Conservation (phyloP, 2,888 invertebrate genomes). For the Campoletis raptor region DNA sequence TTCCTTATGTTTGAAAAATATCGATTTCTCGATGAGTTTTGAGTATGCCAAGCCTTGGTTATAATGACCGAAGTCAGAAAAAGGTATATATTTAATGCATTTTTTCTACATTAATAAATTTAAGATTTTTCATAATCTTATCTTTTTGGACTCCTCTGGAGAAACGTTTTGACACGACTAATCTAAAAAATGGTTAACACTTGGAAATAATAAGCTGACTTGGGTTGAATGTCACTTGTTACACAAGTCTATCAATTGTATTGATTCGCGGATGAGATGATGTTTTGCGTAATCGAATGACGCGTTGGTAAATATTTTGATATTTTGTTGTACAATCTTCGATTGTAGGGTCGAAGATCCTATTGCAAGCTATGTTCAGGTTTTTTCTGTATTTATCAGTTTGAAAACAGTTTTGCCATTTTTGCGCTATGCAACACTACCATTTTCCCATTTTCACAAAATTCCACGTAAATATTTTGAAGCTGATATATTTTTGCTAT, state of each 20-base stretch:
- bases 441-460: not conserved
- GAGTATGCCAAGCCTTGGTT: no score
- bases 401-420: slow-evolving; percentile 19
- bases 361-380: slow-evolving; percentile 27
- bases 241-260: not conserved
- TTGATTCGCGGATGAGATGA: slow-evolving; percentile 2
- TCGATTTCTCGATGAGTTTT: no score
- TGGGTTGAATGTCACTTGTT: not conserved
- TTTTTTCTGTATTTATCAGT: slow-evolving; percentile 48
- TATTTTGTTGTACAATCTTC: slow-evolving; percentile 36
- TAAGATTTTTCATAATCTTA: not conserved
- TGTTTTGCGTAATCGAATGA: slow-evolving; percentile 37
- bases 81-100: no score
- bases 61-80: not conserved
- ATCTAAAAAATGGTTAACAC: not conserved
- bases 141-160: not conserved
- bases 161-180: not conserved
- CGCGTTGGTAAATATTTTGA: slow-evolving; percentile 27
- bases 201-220: not conserved
- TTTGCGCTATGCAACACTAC: slow-evolving; percentile 12
- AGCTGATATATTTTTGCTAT: not conserved
- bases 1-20: no score
- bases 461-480: not conserved
- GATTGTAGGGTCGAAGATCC: slow-evolving; percentile 64
- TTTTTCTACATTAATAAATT: not conserved